Evolutionary conservation across 2,888 invertebrate species (phyloP).

Genomic region (Latrodectus elegans): DNA sequence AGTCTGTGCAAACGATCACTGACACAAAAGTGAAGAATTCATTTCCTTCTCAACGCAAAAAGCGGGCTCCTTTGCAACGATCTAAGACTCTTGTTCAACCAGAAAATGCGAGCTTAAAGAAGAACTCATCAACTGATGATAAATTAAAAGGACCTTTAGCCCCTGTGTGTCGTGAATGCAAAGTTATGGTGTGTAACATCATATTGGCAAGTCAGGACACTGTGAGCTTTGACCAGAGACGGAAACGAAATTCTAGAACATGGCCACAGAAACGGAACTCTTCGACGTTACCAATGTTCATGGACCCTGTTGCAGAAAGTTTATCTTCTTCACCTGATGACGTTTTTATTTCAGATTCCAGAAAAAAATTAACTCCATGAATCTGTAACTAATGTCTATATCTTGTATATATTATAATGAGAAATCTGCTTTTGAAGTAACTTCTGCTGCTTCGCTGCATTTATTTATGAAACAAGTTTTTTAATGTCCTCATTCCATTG

Average conservation of each 20-base stretch:
- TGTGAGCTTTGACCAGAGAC: conserved; percentile 68
- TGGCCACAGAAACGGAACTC: conserved; percentile 56
- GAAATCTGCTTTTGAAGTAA: neutral
- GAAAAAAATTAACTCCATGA: conserved; percentile 38
- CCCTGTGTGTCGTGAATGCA: conserved; percentile 95
- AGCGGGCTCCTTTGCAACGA: conserved; percentile 47
- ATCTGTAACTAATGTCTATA: neutral
- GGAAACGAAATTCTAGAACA: conserved; percentile 58
- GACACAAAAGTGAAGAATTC: conserved; percentile 22
- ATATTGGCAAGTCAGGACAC: conserved; percentile 87
- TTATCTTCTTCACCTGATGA: conserved; percentile 51
- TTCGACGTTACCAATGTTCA: conserved; percentile 14
- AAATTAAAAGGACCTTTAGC: conserved; percentile 81
- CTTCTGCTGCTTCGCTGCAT: no score
- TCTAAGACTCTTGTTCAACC: conserved; percentile 49
- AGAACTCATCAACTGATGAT: conserved; percentile 76
- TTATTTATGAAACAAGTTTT: no score
- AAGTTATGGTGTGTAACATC: conserved; percentile 93
- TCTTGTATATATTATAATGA: neutral
- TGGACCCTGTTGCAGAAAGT: conserved; percentile 53
- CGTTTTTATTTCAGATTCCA: conserved; percentile 28
- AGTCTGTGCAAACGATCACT: conserved; percentile 50
- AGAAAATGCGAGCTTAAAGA: conserved; percentile 32
- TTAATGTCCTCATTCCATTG: no score
- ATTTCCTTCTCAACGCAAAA: conserved; percentile 13